Conservation (phyloP, 1,140 invertebrate genomes). For the Schlechtendalia chinensis region DNA sequence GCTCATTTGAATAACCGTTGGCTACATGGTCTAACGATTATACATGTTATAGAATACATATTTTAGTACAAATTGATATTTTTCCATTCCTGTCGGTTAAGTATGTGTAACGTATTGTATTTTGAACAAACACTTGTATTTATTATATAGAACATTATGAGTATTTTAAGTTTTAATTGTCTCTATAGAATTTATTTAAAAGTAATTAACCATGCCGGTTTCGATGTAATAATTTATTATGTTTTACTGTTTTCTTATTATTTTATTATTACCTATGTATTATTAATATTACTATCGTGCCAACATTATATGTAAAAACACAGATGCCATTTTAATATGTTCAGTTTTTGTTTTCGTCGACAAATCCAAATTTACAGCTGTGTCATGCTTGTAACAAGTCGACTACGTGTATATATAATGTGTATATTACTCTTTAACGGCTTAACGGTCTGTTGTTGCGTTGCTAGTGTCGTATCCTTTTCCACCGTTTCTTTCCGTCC, state of each 20-base stretch:
- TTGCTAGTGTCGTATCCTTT: too few species aligned
- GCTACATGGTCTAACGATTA: neutral
- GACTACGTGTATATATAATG: too few species aligned
- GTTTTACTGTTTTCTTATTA: constrained; percentile 27
- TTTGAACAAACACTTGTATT: constrained; percentile 8
- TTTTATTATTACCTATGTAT: neutral
- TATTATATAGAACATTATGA: neutral
- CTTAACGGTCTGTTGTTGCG: too few species aligned
- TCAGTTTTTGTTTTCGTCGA: neutral
- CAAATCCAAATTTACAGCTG: too few species aligned
- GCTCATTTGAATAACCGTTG: neutral
- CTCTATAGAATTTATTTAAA: constrained; percentile 25
- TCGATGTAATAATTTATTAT: constrained; percentile 26
- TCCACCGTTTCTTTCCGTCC: too few species aligned
- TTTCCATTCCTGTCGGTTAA: constrained; percentile 26
- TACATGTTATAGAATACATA: constrained; percentile 11
- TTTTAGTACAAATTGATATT: constrained; percentile 40
- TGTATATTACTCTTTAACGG: too few species aligned
- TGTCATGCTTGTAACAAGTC: too few species aligned
- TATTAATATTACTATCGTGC: neutral
- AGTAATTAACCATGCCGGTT: neutral
- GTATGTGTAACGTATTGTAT: neutral
- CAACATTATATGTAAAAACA: neutral
- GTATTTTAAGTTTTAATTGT: constrained; percentile 43
- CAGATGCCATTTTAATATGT: neutral